A percentile compares a stretch with the other conserved stretches of the same genome.
Evolutionary conservation across 1,140 invertebrate species (phyloP).

Genomic region (Drosophila prosaltans): DNA sequence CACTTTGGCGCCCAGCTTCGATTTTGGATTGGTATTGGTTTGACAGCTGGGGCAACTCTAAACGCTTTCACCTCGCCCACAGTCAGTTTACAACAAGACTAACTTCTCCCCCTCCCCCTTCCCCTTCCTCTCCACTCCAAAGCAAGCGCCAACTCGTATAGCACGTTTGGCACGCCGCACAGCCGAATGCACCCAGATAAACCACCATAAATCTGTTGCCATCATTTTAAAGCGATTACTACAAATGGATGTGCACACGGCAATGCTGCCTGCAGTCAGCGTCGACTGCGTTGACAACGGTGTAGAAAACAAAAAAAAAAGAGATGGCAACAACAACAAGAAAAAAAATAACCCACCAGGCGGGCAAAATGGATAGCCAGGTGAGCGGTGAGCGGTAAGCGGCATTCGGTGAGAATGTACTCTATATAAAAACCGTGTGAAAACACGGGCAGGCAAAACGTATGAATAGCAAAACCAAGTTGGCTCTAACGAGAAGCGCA

Average conservation of each 20-base stretch:
- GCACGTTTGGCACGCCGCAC: slow-evolving; percentile 16
- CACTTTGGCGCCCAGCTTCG: slow-evolving; percentile 59
- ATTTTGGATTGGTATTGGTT: slow-evolving; percentile 31
- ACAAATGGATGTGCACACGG: slow-evolving; percentile 81
- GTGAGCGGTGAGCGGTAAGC: slow-evolving; percentile 6
- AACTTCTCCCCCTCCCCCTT: no score
- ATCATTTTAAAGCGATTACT: slow-evolving; percentile 82
- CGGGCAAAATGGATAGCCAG: not conserved
- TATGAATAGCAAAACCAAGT: slow-evolving; percentile 62
- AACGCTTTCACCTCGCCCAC: slow-evolving; percentile 36
- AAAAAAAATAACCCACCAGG: no score
- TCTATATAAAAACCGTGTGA: slow-evolving; percentile 64
- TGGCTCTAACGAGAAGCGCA: slow-evolving; percentile 22
- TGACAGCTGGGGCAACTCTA: slow-evolving; percentile 39
- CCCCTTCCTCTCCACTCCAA: no score
- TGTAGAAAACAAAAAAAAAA: slow-evolving; percentile 21
- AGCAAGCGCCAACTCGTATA: slow-evolving; percentile 1
- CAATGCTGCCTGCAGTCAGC: slow-evolving; percentile 33
- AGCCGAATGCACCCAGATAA: slow-evolving; percentile 76
- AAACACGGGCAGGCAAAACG: slow-evolving; percentile 58
- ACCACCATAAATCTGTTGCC: slow-evolving; percentile 82
- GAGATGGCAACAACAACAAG: not conserved
- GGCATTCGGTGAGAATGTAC: slow-evolving; percentile 20
- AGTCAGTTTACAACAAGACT: not conserved
- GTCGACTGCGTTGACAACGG: slow-evolving; percentile 48